Conservation (phyloP, 23 tunicate genomes). For the Styela plicata region DNA sequence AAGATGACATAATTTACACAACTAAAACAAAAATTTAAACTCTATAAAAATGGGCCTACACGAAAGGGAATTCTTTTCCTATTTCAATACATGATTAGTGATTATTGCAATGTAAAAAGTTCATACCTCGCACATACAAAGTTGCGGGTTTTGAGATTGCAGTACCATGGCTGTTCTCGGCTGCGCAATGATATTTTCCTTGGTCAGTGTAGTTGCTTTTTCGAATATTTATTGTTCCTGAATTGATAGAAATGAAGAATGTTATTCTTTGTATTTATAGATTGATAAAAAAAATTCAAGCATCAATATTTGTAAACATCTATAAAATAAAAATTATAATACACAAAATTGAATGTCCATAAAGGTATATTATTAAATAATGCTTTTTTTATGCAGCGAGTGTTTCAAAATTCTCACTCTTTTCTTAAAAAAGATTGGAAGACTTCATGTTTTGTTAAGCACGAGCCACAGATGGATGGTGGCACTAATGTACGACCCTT, state of each 20-base stretch:
- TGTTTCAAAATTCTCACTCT: no score
- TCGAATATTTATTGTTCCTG: constrained; percentile 63
- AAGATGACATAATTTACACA: no score
- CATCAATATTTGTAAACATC: neutral
- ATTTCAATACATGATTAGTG: no score
- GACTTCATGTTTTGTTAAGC: no score
- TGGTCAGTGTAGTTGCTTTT: constrained; percentile 52
- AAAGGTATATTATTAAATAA: neutral
- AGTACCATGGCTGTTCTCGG: constrained; percentile 64
- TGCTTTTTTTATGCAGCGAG: no score
- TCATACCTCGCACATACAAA: constrained; percentile 59
- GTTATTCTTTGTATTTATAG: neutral
- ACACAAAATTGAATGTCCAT: neutral
- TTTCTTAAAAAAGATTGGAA: no score
- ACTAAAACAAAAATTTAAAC: no score
- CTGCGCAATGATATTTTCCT: constrained; percentile 77
- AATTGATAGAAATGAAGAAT: neutral
- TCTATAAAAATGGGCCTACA: no score
- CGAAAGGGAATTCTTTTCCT: no score
- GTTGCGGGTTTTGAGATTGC: constrained; percentile 48
- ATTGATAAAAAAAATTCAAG: neutral
- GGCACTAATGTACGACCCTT: no score
- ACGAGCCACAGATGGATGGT: no score
- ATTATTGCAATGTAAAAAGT: neutral
- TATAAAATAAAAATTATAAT: neutral